Percentiles rank a stretch among this genome's conserved stretches.
phyloP scores from a whole-genome alignment of 2,797 vertebrate genomes.

The Notamacropus eugenii region DNA sequence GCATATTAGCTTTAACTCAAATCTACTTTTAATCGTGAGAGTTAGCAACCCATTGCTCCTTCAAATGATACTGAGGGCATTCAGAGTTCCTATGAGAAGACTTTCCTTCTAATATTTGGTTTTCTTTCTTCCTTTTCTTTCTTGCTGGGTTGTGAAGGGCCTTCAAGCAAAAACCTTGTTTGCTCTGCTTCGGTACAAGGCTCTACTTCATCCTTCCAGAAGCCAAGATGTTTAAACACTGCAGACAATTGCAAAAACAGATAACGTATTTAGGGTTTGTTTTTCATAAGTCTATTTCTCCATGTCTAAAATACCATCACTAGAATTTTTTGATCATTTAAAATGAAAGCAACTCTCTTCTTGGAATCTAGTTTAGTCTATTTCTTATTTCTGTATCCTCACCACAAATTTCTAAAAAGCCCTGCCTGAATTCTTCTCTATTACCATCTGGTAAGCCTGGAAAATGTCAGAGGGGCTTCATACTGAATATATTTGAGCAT shows the following conservation, averaged over 20 bases:
- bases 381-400: slow-evolving; percentile 45
- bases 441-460: slow-evolving; percentile 21
- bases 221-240: slow-evolving; percentile 1
- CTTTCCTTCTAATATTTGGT: background rate
- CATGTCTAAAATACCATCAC: slow-evolving; percentile 37
- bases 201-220: background rate
- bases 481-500: slow-evolving; percentile 3
- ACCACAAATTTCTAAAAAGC: slow-evolving; percentile 43
- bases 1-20: background rate
- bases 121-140: slow-evolving; percentile 2
- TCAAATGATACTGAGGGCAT: slow-evolving; percentile 17
- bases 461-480: slow-evolving; percentile 40
- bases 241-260: slow-evolving; percentile 7
- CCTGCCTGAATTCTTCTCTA: slow-evolving; percentile 20
- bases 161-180: background rate
- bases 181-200: background rate
- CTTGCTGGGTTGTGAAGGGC: background rate
- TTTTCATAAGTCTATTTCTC: slow-evolving; percentile 16
- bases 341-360: slow-evolving; percentile 19
- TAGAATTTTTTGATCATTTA: slow-evolving; percentile 25
- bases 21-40: slow-evolving; percentile 21
- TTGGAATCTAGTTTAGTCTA: slow-evolving; percentile 39
- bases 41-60: slow-evolving; percentile 6
- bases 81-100: background rate
- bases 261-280: background rate